A percentile compares a stretch with the other conserved stretches of the same genome.
These are phyloP conservation scores for Genyomyrus donnyi DNA, from an alignment of 2,113 vertebrate genomes.

Conservation along the genomic window DNA sequence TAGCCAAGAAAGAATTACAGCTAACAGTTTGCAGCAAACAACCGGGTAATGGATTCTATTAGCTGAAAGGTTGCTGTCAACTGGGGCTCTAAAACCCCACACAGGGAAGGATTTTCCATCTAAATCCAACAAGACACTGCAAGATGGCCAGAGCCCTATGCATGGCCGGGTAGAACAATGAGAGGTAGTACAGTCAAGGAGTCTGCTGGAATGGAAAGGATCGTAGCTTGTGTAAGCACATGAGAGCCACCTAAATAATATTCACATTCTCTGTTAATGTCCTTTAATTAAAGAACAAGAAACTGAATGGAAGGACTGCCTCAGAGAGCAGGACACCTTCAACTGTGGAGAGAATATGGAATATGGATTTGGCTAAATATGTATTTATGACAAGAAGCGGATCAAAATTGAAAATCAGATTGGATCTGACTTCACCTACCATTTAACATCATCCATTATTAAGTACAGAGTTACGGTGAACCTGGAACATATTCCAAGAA, in stretches of 20 bases:
- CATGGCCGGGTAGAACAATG: background rate
- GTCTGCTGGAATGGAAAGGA: background rate
- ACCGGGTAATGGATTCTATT: background rate
- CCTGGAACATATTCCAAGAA: background rate
- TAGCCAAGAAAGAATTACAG: background rate
- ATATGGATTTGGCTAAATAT: background rate
- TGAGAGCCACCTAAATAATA: background rate
- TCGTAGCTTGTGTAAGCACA: background rate
- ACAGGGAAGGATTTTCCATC: background rate
- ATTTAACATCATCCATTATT: background rate
- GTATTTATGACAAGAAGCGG: background rate
- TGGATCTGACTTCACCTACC: background rate
- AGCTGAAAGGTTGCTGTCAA: background rate
- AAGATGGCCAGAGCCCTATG: background rate
- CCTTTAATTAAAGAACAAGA: background rate
- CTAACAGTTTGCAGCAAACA: background rate
- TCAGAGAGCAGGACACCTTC: background rate
- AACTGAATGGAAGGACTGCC: background rate
- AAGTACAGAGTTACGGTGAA: background rate
- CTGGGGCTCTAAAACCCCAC: background rate
- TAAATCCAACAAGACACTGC: background rate
- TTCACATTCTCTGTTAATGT: background rate
- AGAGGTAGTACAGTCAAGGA: background rate
- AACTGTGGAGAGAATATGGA: background rate
- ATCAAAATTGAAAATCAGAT: background rate